Evolutionary conservation across 2,888 invertebrate species (phyloP).

Genomic region (Meiosimyza platycephala): DNA sequence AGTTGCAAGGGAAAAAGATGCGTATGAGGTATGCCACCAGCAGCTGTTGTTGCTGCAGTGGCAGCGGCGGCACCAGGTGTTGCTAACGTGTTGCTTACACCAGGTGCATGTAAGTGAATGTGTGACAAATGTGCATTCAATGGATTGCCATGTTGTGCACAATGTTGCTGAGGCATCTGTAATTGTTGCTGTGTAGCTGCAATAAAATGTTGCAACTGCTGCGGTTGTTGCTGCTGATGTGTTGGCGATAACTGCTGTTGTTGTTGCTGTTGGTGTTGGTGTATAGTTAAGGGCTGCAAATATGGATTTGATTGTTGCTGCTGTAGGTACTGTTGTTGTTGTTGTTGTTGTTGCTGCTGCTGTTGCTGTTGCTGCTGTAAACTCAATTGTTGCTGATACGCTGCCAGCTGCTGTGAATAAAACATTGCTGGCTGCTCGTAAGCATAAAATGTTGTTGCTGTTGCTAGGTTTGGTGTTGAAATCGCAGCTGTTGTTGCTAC

Average conservation of each 20-base stretch:
- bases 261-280: constrained; percentile 37
- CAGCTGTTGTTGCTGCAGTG: constrained; percentile 64
- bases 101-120: constrained; percentile 53
- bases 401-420: constrained; percentile 50
- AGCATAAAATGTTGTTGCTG: constrained; percentile 45
- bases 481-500: constrained; percentile 30
- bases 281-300: constrained; percentile 40
- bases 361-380: constrained; percentile 44
- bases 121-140: constrained; percentile 43
- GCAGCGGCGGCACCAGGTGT: constrained; percentile 64
- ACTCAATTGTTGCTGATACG: constrained; percentile 44
- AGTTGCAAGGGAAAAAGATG: constrained; percentile 71
- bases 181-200: constrained; percentile 40
- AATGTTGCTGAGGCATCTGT: constrained; percentile 49
- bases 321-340: constrained; percentile 39
- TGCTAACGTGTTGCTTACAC: constrained; percentile 66
- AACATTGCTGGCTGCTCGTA: constrained; percentile 59
- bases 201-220: constrained; percentile 47
- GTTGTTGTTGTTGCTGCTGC: constrained; percentile 46
- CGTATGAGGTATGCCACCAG: constrained; percentile 69
- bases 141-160: constrained; percentile 57
- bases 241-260: constrained; percentile 40
- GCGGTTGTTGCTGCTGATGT: constrained; percentile 41
- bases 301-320: constrained; percentile 39
- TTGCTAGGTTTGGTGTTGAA: not conserved